Evolutionary conservation across 2,113 vertebrate species (phyloP).

Genomic region (Nothocercus julius): DNA sequence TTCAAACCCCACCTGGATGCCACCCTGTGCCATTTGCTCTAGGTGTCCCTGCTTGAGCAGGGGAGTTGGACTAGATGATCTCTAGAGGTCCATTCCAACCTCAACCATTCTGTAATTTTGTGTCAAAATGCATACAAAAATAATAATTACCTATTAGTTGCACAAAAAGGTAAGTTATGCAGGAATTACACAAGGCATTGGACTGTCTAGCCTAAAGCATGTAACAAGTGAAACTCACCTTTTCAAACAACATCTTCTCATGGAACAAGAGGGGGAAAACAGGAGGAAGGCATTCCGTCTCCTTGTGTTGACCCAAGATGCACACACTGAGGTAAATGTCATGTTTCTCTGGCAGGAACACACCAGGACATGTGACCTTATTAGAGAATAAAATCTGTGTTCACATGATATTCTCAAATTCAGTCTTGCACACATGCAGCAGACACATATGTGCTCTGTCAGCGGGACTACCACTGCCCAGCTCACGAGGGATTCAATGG

Average conservation of each 20-base stretch:
- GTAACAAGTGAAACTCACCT: conserved; percentile 67
- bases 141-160: neutral
- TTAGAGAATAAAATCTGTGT: neutral
- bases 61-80: too few relatives aligned
- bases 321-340: conserved; percentile 78
- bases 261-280: conserved; percentile 80
- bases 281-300: conserved; percentile 72
- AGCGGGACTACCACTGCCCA: neutral
- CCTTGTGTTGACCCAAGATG: conserved; percentile 77
- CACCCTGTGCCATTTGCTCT: too few relatives aligned
- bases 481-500: neutral
- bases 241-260: conserved; percentile 83
- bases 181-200: neutral
- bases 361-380: conserved; percentile 80
- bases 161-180: neutral
- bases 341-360: conserved; percentile 79
- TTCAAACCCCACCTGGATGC: too few relatives aligned
- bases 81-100: too few relatives aligned
- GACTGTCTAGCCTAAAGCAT: neutral
- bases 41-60: too few relatives aligned
- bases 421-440: rapidly evolving
- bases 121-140: neutral
- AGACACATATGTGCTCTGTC: too few relatives aligned
- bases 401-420: neutral
- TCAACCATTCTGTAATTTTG: neutral